phyloP scores from a whole-genome alignment of 2,797 vertebrate genomes.

The Fringilla coelebs region DNA sequence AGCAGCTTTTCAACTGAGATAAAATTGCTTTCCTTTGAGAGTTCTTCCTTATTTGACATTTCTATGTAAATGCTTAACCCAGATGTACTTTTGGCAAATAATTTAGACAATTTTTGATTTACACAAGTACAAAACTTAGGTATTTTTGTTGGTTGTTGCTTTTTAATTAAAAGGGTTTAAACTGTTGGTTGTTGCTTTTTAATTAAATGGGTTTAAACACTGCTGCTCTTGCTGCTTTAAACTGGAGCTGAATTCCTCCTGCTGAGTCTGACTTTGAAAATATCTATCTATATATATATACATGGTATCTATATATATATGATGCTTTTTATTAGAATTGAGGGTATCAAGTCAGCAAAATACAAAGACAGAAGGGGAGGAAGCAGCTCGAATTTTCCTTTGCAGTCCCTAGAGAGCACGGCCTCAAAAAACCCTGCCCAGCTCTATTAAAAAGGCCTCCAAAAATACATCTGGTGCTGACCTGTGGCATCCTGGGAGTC shows the following conservation, averaged over 20 bases:
- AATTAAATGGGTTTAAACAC: not conserved
- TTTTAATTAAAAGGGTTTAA: not conserved
- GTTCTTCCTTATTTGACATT: not conserved
- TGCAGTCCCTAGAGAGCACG: not conserved
- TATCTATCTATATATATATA: not conserved
- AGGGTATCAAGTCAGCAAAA: slow-evolving; percentile 29
- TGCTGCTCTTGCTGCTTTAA: not conserved
- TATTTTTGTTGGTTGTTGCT: not conserved
- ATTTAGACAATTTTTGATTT: not conserved
- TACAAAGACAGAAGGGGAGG: not conserved
- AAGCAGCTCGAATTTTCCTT: slow-evolving; percentile 2
- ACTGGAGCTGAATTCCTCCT: not conserved
- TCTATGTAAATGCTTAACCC: not conserved
- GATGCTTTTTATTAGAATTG: not conserved
- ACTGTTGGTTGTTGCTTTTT: not conserved
- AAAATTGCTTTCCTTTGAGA: not conserved
- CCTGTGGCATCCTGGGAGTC: not conserved
- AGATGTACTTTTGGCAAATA: fast-evolving
- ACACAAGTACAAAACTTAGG: too few species aligned
- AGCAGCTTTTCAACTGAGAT: not conserved
- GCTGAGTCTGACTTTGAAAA: not conserved
- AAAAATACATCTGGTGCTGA: slow-evolving; percentile 30
- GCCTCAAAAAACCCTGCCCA: not conserved
- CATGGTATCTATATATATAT: not conserved
- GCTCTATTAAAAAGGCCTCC: not conserved